These are phyloP conservation scores for Strix aluco DNA, from an alignment of 2,113 vertebrate species.

Conservation along the genomic window DNA sequence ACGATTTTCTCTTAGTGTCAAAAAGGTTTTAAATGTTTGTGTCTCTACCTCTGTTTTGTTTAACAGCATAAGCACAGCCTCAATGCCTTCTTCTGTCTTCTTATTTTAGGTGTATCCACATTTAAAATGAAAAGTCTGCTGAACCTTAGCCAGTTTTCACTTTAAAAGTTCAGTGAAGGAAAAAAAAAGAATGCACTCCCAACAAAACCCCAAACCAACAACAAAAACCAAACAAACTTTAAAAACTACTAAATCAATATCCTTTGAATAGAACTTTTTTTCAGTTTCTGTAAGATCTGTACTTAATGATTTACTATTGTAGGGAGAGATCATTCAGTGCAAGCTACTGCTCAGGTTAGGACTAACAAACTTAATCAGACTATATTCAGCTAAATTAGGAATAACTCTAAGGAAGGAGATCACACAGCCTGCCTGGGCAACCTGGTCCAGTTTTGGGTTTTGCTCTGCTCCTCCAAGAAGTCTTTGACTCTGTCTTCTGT, in stretches of 20 bases:
- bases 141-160: background rate
- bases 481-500: background rate
- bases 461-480: background rate
- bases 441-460: background rate
- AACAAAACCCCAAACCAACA: background rate
- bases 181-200: fast-evolving
- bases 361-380: background rate
- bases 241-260: background rate
- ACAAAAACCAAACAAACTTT: background rate
- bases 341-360: background rate
- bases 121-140: background rate
- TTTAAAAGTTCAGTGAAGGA: background rate
- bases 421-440: background rate
- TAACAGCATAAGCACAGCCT: background rate
- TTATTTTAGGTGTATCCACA: background rate
- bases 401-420: background rate
- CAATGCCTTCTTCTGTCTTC: background rate
- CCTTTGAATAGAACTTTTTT: background rate
- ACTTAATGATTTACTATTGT: background rate
- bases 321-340: background rate
- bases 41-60: background rate
- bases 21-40: background rate
- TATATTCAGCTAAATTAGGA: background rate
- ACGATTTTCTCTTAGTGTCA: background rate
- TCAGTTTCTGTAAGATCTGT: background rate